phyloP scores from a whole-genome alignment of 2,113 vertebrate genomes.

The Phoenicopterus ruber region DNA sequence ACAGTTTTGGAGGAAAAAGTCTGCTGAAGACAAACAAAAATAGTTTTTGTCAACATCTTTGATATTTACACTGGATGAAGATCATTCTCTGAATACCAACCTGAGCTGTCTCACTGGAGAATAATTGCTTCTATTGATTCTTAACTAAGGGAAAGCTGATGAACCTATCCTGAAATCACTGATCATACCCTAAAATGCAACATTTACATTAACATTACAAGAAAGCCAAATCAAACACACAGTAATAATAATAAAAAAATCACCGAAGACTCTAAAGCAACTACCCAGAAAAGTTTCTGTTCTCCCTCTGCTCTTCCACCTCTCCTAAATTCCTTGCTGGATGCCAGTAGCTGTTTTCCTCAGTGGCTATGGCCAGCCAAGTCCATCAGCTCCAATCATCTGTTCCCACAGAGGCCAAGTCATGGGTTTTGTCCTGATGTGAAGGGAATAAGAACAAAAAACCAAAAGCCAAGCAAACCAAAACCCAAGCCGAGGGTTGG shows the following conservation, averaged over 20 bases:
- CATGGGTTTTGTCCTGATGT: neutral
- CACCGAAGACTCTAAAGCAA: neutral
- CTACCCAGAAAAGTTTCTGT: neutral
- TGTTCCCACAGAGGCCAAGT: neutral
- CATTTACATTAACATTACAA: neutral
- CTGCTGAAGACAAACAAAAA: neutral
- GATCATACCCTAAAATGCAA: neutral
- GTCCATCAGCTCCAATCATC: rapidly evolving
- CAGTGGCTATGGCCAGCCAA: neutral
- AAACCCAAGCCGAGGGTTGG: neutral
- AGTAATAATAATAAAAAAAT: neutral
- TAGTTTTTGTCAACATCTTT: neutral
- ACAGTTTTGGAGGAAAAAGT: neutral
- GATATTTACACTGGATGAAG: neutral
- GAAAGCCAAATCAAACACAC: neutral
- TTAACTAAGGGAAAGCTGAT: neutral
- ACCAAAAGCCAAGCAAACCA: rapidly evolving
- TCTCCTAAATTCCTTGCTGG: neutral
- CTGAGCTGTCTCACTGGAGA: neutral
- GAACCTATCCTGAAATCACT: neutral
- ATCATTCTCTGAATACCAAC: neutral
- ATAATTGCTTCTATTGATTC: neutral
- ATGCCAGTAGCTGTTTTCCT: neutral
- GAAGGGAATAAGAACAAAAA: neutral
- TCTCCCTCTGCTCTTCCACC: neutral